These are phyloP conservation scores for Elephantulus edwardii DNA, from an alignment of 2,113 vertebrate species.

Conservation along the genomic window DNA sequence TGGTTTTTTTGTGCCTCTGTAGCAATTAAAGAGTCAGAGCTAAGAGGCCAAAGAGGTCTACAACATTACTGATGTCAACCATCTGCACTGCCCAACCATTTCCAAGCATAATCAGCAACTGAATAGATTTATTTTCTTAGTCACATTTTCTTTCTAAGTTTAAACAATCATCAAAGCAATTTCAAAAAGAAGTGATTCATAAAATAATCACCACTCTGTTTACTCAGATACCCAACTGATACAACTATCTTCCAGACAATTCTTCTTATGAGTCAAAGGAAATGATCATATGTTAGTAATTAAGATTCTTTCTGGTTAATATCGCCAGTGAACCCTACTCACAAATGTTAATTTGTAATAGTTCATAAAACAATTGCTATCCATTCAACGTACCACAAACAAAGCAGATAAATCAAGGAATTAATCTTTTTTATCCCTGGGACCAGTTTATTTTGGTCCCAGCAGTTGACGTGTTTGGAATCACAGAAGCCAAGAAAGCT, in stretches of 20 bases:
- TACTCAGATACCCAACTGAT: not conserved
- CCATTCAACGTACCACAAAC: not conserved
- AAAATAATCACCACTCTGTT: conserved; percentile 12
- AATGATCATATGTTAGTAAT: not conserved
- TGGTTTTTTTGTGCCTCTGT: not conserved
- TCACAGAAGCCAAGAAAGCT: no score
- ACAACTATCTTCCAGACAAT: not conserved
- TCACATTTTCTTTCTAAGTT: not conserved
- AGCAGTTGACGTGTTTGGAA: no score
- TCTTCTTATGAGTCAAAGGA: not conserved
- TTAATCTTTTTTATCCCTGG: not conserved
- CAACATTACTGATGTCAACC: not conserved
- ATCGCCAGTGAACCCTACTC: not conserved
- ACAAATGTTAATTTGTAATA: not conserved
- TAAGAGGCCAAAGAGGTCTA: not conserved
- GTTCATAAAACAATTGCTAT: not conserved
- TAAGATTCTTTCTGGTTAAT: not conserved
- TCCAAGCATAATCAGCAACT: not conserved
- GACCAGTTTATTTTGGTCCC: no score
- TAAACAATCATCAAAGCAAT: not conserved
- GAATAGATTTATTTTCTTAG: not conserved
- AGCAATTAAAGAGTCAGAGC: not conserved
- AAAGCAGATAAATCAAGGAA: not conserved
- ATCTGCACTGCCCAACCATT: not conserved
- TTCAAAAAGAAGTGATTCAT: not conserved